Evolutionary conservation across 2,797 vertebrate species (phyloP).

Genomic region (Sebastes minor): DNA sequence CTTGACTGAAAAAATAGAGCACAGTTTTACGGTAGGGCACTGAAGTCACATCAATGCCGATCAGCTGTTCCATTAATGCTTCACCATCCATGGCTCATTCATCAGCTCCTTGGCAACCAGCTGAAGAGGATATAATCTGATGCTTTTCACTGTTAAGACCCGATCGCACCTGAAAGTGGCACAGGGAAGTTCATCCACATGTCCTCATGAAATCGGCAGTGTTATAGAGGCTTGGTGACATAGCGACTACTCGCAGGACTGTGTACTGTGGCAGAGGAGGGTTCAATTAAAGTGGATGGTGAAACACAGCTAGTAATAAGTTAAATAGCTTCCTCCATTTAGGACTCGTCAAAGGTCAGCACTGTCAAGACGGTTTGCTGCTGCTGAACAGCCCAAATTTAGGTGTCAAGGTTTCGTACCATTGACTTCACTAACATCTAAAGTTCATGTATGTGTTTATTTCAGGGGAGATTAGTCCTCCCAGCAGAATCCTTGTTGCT

Average conservation of each 20-base stretch:
- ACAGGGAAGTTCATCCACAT: neutral
- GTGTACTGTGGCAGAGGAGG: neutral
- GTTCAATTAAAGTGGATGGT: neutral
- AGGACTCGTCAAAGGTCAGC: neutral
- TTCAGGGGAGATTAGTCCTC: no score
- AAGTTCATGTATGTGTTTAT: neutral
- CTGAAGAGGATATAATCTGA: neutral
- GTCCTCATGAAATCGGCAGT: neutral
- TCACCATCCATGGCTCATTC: neutral
- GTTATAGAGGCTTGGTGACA: neutral
- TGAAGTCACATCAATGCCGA: neutral
- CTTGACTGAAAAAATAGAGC: neutral
- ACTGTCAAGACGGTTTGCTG: neutral
- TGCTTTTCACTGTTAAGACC: neutral
- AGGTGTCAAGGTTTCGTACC: neutral
- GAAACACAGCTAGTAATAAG: neutral
- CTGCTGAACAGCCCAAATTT: neutral
- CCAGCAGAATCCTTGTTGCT: neutral
- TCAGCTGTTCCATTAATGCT: neutral
- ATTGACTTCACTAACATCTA: neutral
- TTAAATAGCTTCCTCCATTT: neutral
- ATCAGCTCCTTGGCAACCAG: neutral
- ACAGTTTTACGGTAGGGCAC: neutral
- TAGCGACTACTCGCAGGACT: neutral
- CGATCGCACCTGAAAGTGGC: neutral